Conservation (phyloP, 2,113 vertebrate genomes). For the Rhipidura dahli region DNA sequence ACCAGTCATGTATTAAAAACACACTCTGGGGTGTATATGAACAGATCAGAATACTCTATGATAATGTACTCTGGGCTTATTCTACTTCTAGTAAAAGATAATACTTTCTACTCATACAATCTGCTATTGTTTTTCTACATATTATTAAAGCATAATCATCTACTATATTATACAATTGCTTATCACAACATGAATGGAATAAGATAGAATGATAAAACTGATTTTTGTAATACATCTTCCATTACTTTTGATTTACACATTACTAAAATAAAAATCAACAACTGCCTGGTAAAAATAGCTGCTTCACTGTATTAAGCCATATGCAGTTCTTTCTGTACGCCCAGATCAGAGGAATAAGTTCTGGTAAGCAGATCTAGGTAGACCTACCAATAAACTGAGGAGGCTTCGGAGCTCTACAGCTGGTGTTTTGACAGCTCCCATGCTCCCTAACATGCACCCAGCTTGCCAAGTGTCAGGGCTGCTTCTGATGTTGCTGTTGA, state of each 20-base stretch:
- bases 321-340: fast-evolving
- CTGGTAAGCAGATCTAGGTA: background rate
- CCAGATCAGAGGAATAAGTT: background rate
- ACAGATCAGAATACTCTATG: background rate
- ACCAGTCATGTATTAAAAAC: background rate
- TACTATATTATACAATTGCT: background rate
- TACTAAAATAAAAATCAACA: background rate
- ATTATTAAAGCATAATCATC: background rate
- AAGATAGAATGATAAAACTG: background rate
- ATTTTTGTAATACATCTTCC: background rate
- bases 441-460: background rate
- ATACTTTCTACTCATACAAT: background rate
- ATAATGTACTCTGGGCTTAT: background rate
- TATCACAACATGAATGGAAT: background rate
- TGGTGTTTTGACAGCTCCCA: constrained; percentile 44
- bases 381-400: constrained; percentile 48
- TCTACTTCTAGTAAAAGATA: background rate
- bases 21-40: background rate
- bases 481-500: constrained; percentile 11
- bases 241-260: background rate
- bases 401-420: constrained; percentile 24
- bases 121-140: background rate
- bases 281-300: background rate
- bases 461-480: background rate
- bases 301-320: background rate